A percentile compares a stretch with the other conserved stretches of the same genome.
These are phyloP conservation scores for Zoroaster sp. DNA, from an alignment of 53 echinoderm and acorn worm genomes.

Conservation along the genomic window DNA sequence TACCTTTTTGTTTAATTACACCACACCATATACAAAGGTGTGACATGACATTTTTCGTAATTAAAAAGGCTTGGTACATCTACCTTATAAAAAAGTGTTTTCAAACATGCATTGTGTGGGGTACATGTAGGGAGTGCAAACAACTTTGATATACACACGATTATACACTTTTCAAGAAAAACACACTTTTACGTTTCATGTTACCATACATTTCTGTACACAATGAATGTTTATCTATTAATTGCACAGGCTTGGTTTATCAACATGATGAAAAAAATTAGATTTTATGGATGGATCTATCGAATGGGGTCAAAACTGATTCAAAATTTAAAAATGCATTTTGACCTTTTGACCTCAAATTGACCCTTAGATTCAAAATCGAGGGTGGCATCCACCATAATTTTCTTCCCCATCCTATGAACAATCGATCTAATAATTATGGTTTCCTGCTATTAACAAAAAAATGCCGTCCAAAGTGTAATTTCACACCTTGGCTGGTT, in stretches of 20 bases:
- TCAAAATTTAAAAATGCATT: background rate
- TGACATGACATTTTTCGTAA: background rate
- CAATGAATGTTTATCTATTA: background rate
- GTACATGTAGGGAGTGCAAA: too few relatives aligned
- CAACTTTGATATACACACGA: too few relatives aligned
- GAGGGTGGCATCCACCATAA: too few relatives aligned
- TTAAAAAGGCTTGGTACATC: background rate
- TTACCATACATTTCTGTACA: background rate
- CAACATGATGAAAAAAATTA: background rate
- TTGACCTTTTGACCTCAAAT: background rate
- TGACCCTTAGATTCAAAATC: background rate
- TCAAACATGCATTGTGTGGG: too few relatives aligned
- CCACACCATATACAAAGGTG: background rate
- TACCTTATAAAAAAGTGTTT: background rate
- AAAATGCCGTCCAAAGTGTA: too few relatives aligned
- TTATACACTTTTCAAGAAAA: too few relatives aligned
- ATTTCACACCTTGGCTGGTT: too few relatives aligned
- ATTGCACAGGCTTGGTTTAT: too few relatives aligned
- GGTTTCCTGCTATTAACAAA: too few relatives aligned
- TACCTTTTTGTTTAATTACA: too few relatives aligned
- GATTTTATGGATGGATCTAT: background rate
- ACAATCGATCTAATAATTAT: too few relatives aligned
- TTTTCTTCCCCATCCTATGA: too few relatives aligned
- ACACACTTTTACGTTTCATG: background rate
- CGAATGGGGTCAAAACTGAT: background rate